Percentiles rank a stretch among this genome's conserved stretches.
Conservation (phyloP, 2,888 invertebrate species). For the Clunio marinus region DNA sequence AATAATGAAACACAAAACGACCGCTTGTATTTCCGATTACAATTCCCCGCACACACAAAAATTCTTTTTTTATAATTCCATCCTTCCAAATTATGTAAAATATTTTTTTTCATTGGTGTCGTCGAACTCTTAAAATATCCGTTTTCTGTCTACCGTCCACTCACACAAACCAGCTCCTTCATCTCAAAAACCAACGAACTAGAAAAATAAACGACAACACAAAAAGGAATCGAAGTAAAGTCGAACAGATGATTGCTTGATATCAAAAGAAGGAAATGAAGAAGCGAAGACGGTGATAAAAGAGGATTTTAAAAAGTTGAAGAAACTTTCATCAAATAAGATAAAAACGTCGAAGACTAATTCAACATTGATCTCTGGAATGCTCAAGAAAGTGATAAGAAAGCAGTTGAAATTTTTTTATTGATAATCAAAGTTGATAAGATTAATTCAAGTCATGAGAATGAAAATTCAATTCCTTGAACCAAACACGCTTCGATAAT, state of each 20-base stretch:
- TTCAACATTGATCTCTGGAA: no score
- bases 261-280: conserved; percentile 25
- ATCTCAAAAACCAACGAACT: neutral
- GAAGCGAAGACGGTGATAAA: neutral
- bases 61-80: conserved; percentile 11
- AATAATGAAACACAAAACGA: conserved; percentile 22
- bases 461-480: neutral
- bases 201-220: neutral
- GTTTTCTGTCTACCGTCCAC: conserved; percentile 19
- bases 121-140: conserved; percentile 25
- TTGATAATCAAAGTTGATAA: no score
- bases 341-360: no score
- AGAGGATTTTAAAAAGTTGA: neutral
- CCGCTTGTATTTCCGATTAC: conserved; percentile 7
- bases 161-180: neutral
- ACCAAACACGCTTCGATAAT: no score
- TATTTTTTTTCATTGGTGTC: conserved; percentile 1
- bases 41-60: neutral
- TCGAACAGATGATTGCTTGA: conserved; percentile 23
- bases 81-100: neutral
- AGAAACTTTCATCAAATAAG: no score
- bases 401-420: no score
- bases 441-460: neutral
- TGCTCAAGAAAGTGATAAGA: no score
- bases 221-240: conserved; percentile 1